phyloP scores from a whole-genome alignment of 2,888 invertebrate species.

The Acleris cristana region DNA sequence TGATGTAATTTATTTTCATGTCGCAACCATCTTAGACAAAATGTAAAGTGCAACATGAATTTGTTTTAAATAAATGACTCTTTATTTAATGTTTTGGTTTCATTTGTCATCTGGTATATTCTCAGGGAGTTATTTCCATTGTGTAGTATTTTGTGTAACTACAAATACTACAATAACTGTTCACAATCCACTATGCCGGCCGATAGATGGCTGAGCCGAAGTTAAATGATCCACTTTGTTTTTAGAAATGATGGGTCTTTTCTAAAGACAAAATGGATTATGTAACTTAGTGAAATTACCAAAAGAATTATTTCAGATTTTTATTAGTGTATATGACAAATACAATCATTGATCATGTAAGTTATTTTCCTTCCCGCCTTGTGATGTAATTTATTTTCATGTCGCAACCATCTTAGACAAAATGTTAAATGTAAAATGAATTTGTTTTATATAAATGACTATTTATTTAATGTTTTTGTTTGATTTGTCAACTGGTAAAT shows the following conservation, averaged over 20 bases:
- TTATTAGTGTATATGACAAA: constrained; percentile 13
- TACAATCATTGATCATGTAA: constrained; percentile 34
- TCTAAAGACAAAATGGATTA: constrained; percentile 21
- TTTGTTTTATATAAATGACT: constrained; percentile 34
- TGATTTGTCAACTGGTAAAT: background rate
- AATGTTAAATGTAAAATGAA: constrained; percentile 26
- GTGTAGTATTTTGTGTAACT: background rate
- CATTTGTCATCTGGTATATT: background rate
- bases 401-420: constrained; percentile 19
- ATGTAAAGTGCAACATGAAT: constrained; percentile 26
- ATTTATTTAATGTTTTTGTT: constrained; percentile 27
- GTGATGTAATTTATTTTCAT: constrained; percentile 8
- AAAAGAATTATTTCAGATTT: constrained; percentile 39
- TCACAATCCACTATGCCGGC: too few relatives aligned
- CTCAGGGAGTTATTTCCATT: background rate
- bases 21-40: constrained; percentile 19
- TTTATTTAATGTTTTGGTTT: constrained; percentile 26
- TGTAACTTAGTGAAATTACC: constrained; percentile 35
- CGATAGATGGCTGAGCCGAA: too few relatives aligned
- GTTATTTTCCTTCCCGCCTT: constrained; percentile 27
- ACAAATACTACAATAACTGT: too few relatives aligned
- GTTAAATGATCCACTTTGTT: too few relatives aligned
- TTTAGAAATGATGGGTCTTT: too few relatives aligned
- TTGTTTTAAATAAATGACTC: constrained; percentile 35
- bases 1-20: constrained; percentile 7